Base-by-base conservation (phyloP, 2,888 invertebrate genomes). In the Rapana venosa region DNA sequence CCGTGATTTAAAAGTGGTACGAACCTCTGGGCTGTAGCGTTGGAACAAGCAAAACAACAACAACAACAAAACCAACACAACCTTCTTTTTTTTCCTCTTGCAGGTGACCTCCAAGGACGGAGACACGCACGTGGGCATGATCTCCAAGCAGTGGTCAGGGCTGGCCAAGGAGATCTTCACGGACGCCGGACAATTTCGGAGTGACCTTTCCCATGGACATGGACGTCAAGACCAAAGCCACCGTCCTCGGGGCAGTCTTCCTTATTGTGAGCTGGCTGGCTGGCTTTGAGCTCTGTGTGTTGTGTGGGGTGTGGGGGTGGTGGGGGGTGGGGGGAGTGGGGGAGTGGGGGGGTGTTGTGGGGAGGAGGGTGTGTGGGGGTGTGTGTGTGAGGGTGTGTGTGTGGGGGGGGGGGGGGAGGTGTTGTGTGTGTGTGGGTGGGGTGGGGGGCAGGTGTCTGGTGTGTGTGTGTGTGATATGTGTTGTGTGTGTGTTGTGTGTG, bases 131-230 rank as follows among this genome's bases (percentile, higher is more conserved):
- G 97, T 99, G 90, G 99, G 99, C 0, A 97, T 97, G 95, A 98
- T 99, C 93, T 98, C 98, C 0, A 98, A 98, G 96, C 98, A 98
- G 95, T 98, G 98, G 98, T 97, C 98, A 0, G 98, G 98, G 0
- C 94, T 98, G 85, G 97, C 97, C 0, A 97, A 98, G 90, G 98
- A 98, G 96, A 96, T 97, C 91, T 98, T 98, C 95, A 98, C 98
- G 0, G 98, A 98, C 96, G 97, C 98, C 0, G 4, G 98, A 98
- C 96, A 97, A 97, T 96, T 99, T 98, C 96, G 98, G 98, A 56
- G 97, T 99, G 91, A 97, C 97, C n/a, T 99, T 99, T 96, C 99
- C 99, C 0, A 97, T 98, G 97, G 98, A 98, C 96, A 96, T 99
- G 94, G 98, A 98, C 95, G 98, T 97, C 1, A 97, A 97, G 11